Evolutionary conservation across 2,113 vertebrate species (phyloP).

Genomic region (Notothenia rossii): DNA sequence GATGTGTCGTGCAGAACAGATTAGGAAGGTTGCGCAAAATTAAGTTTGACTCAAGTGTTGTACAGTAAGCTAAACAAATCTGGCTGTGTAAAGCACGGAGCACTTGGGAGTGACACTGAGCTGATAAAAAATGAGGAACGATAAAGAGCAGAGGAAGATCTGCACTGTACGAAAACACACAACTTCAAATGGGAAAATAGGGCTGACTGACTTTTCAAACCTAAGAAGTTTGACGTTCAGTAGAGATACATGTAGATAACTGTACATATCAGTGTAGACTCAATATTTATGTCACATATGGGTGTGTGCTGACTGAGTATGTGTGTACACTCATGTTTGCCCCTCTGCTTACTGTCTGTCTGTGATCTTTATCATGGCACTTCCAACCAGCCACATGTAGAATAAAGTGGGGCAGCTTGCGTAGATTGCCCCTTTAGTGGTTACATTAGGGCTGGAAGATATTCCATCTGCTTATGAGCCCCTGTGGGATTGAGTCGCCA

Average conservation of each 20-base stretch:
- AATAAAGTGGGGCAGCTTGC: conserved; percentile 27
- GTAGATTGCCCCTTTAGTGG: conserved; percentile 33
- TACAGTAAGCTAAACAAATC: neutral
- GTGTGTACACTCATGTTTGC: conserved; percentile 30
- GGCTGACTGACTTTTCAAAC: conserved; percentile 86
- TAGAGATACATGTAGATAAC: conserved; percentile 83
- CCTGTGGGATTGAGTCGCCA: conserved; percentile 19
- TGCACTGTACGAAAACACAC: conserved; percentile 64
- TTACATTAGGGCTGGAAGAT: conserved; percentile 50
- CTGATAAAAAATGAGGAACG: conserved; percentile 14
- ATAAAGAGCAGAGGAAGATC: conserved; percentile 50
- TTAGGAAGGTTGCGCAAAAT: conserved; percentile 13
- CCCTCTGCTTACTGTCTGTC: conserved; percentile 30
- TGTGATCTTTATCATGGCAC: conserved; percentile 43
- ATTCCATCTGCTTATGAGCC: conserved; percentile 50
- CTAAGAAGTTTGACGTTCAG: conserved; percentile 80
- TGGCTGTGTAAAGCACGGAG: conserved; percentile 24
- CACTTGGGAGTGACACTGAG: conserved; percentile 27
- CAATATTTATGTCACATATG: conserved; percentile 51
- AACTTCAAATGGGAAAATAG: conserved; percentile 85
- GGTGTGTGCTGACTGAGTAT: conserved; percentile 27
- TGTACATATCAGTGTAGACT: conserved; percentile 79
- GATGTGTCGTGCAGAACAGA: conserved; percentile 46
- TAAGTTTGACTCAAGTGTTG: neutral
- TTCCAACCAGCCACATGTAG: conserved; percentile 60